Evolutionary conservation across 2,113 vertebrate genomes (phyloP).

Genomic region (Etheostoma spectabile): DNA sequence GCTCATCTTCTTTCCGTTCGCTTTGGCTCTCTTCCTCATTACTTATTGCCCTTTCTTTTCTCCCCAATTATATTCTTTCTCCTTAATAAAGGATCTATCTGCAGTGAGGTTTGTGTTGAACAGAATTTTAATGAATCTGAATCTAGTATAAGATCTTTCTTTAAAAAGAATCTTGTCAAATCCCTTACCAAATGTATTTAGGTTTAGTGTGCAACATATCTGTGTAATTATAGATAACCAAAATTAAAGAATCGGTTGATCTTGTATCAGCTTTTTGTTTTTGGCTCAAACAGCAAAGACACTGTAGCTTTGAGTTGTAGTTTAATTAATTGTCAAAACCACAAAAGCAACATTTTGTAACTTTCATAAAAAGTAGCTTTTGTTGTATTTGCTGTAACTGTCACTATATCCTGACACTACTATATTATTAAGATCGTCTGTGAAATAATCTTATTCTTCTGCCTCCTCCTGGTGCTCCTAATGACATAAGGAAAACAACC

Average conservation of each 20-base stretch:
- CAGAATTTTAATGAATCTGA: not conserved
- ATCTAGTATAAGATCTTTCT: not conserved
- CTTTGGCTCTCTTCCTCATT: not conserved
- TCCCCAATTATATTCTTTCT: not conserved
- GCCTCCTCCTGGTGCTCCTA: too few relatives aligned
- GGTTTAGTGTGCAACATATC: not conserved
- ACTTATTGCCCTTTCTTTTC: conserved; percentile 17
- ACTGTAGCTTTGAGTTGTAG: not conserved
- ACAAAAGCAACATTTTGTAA: too few relatives aligned
- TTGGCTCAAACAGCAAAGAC: not conserved
- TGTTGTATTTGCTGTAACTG: too few relatives aligned
- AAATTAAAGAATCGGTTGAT: not conserved
- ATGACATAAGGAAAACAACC: too few relatives aligned
- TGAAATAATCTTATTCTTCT: too few relatives aligned
- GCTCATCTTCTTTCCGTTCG: not conserved
- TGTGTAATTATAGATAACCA: not conserved
- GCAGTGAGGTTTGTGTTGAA: not conserved
- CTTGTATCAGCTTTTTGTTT: not conserved
- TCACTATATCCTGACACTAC: too few relatives aligned
- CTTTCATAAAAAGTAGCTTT: too few relatives aligned
- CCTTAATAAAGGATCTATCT: not conserved
- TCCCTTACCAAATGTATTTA: not conserved
- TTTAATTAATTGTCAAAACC: not conserved
- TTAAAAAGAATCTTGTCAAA: not conserved
- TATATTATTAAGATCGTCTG: too few relatives aligned